phyloP scores from a whole-genome alignment of 2,113 vertebrate genomes.

The Callaeas wilsoni region DNA sequence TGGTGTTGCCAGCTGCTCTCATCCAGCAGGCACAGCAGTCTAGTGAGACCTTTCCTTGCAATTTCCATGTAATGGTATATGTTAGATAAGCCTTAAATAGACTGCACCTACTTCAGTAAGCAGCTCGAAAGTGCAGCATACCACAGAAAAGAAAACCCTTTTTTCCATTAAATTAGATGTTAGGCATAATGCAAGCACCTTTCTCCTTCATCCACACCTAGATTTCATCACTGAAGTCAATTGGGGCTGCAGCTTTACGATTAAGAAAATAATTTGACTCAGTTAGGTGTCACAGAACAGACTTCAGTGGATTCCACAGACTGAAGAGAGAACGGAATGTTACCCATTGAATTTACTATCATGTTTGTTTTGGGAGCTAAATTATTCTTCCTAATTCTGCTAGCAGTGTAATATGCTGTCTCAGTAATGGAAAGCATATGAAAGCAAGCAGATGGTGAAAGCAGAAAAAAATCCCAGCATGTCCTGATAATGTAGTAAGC shows the following conservation, averaged over 20 bases:
- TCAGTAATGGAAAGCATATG: conserved; percentile 60
- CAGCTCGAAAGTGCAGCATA: background rate
- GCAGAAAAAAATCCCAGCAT: conserved; percentile 41
- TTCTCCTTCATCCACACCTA: background rate
- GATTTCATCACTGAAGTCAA: background rate
- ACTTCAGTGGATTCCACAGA: background rate
- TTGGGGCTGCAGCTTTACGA: background rate
- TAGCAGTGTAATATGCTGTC: conserved; percentile 46
- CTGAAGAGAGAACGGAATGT: conserved; percentile 1
- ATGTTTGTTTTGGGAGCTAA: conserved; percentile 58
- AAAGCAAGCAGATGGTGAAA: conserved; percentile 65
- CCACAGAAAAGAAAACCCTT: background rate
- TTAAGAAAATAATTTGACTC: conserved; percentile 3
- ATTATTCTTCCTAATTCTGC: conserved; percentile 56
- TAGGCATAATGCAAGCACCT: background rate
- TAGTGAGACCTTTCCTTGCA: background rate
- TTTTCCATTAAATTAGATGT: background rate
- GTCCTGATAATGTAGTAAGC: conserved; percentile 66
- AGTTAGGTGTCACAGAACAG: background rate
- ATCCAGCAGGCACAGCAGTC: background rate
- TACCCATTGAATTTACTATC: conserved; percentile 51
- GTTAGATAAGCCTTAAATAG: background rate
- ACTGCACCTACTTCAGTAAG: background rate
- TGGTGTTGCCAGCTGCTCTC: background rate
- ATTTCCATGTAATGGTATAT: background rate